Conservation (phyloP, 2,113 vertebrate species). For the Corvus cornix region DNA sequence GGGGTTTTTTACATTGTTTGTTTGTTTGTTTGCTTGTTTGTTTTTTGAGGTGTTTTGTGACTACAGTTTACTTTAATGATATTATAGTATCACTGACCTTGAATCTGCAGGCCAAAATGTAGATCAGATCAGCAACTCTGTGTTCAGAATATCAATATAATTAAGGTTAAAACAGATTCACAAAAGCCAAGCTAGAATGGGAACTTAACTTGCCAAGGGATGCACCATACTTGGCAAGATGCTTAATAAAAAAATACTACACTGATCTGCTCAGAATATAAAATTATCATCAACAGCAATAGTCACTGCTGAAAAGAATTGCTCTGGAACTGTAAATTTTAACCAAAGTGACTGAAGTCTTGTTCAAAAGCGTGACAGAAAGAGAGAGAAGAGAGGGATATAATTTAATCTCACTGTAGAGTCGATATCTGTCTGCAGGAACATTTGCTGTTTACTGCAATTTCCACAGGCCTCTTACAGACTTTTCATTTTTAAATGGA, state of each 20-base stretch:
- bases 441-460: constrained; percentile 27
- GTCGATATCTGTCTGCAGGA: not conserved
- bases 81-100: not conserved
- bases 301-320: not conserved
- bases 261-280: not conserved
- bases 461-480: not conserved
- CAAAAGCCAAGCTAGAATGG: not conserved
- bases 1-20: not conserved
- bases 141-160: not conserved
- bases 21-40: not conserved
- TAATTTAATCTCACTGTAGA: not conserved
- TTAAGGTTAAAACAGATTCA: not conserved
- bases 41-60: not conserved
- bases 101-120: not conserved
- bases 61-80: not conserved
- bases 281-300: not conserved
- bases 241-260: not conserved
- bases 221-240: not conserved
- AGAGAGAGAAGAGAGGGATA: not conserved
- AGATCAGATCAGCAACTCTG: not conserved
- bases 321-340: not conserved
- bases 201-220: not conserved
- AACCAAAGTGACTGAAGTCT: not conserved
- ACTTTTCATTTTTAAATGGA: not conserved
- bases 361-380: not conserved